Evolutionary conservation across 64 coral and sea anemone genomes (phyloP), one percentile per base, ranked within the genome.

Genomic region (Stichodactyla helianthus): DNA sequence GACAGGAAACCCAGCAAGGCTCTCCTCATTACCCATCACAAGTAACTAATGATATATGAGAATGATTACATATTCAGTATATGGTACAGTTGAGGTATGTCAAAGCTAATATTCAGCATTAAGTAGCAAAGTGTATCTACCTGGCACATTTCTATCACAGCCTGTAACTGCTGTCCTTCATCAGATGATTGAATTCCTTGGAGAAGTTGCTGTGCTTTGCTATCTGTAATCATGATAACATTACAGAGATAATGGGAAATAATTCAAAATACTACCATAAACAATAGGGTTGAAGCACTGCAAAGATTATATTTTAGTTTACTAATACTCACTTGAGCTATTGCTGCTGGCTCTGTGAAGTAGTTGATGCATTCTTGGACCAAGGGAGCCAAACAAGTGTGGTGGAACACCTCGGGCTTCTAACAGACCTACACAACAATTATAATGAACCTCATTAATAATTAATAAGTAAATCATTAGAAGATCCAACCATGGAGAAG

Each of bases 1-100:
- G 58, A 99, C 93, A 23, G 97, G 97, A 56, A 99, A 99, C 26
- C 97, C 97, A 80, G 90, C 97, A 58, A 99, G 88, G 22, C 92
- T 99, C 59, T 99, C 97, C 87, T 99, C 97, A 91, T 99, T 99
- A 8, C 97, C 97, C 97, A 99, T 99, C 4, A 99, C 97, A 83
- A 99, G 86, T 56, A 99, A 88, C 97, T 99, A 82, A 52, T 6
- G 77, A 6, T 14, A 79, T 44, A 3, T 44, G 35, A 79, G 16
- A 79, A 31, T 11, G 20, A 31, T 8, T 6, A 44, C 27, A 44
- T 50, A 17, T 17, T 28, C 74, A n/a, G 19, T 63, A 63, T n/a
- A 9, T 6, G 19, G 7, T 5, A 15, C 59, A 60, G 59, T 60
- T 60, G 13, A 60, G 18, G 14, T 60, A 17, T 60, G 35, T 44